phyloP scores from a whole-genome alignment of 2,888 invertebrate species.

The Digitonthophagus gazella region DNA sequence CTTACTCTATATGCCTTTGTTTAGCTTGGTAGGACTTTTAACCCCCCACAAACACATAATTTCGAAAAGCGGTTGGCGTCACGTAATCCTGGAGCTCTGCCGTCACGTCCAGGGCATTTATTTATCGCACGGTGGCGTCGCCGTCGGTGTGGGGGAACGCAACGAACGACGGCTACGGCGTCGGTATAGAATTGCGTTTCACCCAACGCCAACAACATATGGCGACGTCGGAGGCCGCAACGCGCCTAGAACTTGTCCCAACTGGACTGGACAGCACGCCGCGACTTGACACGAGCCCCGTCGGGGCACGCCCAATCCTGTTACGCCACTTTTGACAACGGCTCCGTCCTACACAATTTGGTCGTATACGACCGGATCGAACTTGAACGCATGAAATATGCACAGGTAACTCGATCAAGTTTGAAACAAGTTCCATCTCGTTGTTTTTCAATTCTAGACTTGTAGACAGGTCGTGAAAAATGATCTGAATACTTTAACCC shows the following conservation, averaged over 20 bases:
- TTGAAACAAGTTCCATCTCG: slow-evolving; percentile 4
- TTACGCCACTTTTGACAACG: neutral
- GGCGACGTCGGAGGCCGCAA: neutral
- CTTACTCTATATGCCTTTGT: neutral
- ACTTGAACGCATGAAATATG: slow-evolving; percentile 4
- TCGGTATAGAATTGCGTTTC: neutral
- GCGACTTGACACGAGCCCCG: slow-evolving; percentile 29
- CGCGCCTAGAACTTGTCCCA: slow-evolving; percentile 28
- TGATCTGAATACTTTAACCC: neutral
- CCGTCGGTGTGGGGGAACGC: neutral
- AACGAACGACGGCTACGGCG: neutral
- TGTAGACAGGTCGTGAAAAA: neutral
- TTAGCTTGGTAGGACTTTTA: neutral
- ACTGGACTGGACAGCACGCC: slow-evolving; percentile 32
- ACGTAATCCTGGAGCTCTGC: neutral
- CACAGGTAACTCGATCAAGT: neutral
- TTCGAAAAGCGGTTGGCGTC: neutral
- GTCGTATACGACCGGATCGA: neutral
- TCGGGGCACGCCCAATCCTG: neutral
- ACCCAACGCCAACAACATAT: neutral
- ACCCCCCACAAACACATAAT: neutral
- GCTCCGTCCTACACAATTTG: neutral
- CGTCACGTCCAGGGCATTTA: neutral
- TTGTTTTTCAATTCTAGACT: too few relatives aligned
- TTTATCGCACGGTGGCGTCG: neutral